Conservation (phyloP, 2,113 vertebrate genomes). For the Chauna torquata region DNA sequence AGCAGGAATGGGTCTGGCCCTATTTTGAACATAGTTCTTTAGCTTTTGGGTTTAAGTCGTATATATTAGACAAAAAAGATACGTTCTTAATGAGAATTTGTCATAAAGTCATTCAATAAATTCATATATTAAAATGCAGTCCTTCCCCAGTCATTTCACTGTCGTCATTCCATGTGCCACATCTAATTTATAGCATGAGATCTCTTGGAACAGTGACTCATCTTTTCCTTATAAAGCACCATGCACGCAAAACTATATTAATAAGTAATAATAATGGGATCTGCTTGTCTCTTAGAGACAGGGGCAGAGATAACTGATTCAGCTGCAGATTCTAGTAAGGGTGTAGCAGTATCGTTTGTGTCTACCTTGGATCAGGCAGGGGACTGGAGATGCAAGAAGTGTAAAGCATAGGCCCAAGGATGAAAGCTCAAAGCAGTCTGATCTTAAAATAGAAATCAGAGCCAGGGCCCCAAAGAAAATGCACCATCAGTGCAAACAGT, state of each 20-base stretch:
- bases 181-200: slow-evolving; percentile 10
- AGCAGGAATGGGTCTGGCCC: neutral
- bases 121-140: slow-evolving; percentile 16
- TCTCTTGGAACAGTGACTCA: slow-evolving; percentile 43
- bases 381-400: neutral
- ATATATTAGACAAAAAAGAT: neutral
- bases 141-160: neutral
- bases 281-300: slow-evolving; percentile 11
- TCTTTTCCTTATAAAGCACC: slow-evolving; percentile 30
- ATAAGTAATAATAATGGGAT: slow-evolving; percentile 25
- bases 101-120: neutral
- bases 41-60: neutral
- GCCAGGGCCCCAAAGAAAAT: neutral
- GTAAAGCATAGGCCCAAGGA: neutral
- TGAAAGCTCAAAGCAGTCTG: neutral
- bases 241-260: neutral
- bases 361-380: neutral
- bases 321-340: neutral
- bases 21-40: neutral
- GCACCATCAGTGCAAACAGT: neutral
- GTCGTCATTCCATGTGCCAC: neutral
- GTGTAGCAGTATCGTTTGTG: neutral
- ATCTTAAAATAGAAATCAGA: neutral
- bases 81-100: neutral
- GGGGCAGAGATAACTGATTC: neutral